phyloP scores from a whole-genome alignment of 2,113 vertebrate species.

The Proteles cristata region DNA sequence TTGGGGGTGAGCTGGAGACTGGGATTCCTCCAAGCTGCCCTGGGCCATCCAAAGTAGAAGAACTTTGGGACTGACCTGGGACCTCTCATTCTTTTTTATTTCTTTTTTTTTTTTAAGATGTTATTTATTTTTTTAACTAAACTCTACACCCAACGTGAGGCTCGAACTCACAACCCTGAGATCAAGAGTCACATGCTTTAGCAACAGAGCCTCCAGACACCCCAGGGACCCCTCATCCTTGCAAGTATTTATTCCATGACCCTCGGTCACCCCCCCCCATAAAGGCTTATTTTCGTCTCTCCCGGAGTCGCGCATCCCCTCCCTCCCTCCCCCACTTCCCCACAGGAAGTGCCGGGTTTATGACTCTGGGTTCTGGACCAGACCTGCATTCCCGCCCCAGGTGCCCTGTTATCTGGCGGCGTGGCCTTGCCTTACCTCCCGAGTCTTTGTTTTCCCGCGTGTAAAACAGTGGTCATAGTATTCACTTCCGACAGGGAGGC shows the following conservation, averaged over 20 bases:
- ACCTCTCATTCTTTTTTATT: not conserved
- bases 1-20: not conserved
- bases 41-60: not conserved
- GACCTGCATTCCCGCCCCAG: not conserved
- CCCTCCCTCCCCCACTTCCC: not conserved
- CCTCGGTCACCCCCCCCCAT: fast-evolving
- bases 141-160: not conserved
- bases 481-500: fast-evolving
- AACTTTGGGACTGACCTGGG: not conserved
- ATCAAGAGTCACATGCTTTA: not conserved
- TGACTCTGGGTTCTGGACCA: not conserved
- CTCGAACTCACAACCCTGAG: not conserved
- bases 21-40: not conserved
- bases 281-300: not conserved
- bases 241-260: not conserved
- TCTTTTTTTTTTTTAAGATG: not conserved
- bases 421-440: not conserved
- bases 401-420: not conserved
- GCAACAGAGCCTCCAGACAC: not conserved
- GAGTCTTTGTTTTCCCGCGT: not conserved
- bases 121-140: not conserved
- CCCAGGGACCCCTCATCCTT: not conserved
- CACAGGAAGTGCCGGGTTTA: not conserved
- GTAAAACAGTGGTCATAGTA: fast-evolving
- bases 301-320: not conserved